Percentiles rank a stretch among this genome's conserved stretches.
Evolutionary conservation across 2,113 vertebrate species (phyloP).

Genomic region (Cephalophus harveyi): DNA sequence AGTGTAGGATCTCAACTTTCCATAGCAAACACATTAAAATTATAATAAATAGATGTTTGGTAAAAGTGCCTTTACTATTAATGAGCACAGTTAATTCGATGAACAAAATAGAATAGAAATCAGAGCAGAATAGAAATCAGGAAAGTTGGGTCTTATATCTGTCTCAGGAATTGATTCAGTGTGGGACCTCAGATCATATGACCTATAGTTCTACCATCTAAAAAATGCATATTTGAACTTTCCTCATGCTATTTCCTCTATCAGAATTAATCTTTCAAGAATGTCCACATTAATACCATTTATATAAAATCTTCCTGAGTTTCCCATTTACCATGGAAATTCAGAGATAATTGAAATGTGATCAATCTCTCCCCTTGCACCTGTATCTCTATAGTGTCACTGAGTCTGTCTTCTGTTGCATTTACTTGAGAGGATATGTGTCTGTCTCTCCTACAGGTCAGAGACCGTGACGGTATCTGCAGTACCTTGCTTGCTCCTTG

Average conservation of each 20-base stretch:
- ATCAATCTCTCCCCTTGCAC: not conserved
- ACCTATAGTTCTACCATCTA: not conserved
- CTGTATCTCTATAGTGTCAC: not conserved
- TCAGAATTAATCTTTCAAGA: constrained; percentile 14
- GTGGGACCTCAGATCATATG: not conserved
- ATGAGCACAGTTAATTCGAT: not conserved
- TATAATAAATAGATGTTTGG: not conserved
- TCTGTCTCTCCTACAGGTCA: not conserved
- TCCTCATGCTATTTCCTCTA: not conserved
- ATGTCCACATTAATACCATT: not conserved
- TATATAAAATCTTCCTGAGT: not conserved
- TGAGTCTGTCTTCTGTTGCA: not conserved
- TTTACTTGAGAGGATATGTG: not conserved
- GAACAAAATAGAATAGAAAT: not conserved
- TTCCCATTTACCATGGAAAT: not conserved
- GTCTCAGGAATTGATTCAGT: not conserved
- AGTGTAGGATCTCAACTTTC: not conserved
- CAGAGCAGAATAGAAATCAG: not conserved
- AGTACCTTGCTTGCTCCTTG: not conserved
- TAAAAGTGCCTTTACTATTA: not conserved
- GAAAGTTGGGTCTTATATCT: not conserved
- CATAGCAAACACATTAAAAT: not conserved
- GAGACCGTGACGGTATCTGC: not conserved
- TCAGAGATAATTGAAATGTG: not conserved
- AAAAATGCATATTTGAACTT: not conserved